Evolutionary conservation across 2,888 invertebrate species (phyloP).

Genomic region (Dryomyza anilis): DNA sequence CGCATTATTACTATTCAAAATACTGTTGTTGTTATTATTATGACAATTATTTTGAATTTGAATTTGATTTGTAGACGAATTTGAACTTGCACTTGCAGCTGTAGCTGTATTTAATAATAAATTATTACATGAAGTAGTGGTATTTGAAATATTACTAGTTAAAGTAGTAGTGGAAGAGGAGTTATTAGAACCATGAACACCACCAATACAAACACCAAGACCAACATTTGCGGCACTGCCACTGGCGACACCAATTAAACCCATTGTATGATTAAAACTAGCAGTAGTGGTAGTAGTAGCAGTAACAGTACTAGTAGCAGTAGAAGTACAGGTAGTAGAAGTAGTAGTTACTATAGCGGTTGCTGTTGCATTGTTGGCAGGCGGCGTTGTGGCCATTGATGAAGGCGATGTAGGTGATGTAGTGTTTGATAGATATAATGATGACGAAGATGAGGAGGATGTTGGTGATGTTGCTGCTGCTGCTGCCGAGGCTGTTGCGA

Average conservation of each 20-base stretch:
- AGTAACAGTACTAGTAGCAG: conserved; percentile 58
- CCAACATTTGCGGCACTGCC: conserved; percentile 27
- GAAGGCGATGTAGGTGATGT: conserved; percentile 37
- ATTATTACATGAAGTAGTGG: conserved; percentile 33
- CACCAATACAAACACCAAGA: conserved; percentile 32
- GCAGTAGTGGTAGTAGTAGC: conserved; percentile 41
- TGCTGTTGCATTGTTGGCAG: conserved; percentile 23
- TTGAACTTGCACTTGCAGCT: conserved; percentile 24
- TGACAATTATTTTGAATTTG: too few relatives aligned
- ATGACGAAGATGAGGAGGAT: conserved; percentile 37
- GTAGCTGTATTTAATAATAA: conserved; percentile 31
- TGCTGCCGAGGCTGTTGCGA: conserved; percentile 26
- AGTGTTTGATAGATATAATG: conserved; percentile 29
- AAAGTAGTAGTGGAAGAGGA: conserved; percentile 24
- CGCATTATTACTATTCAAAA: conserved; percentile 42
- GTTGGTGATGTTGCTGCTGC: conserved; percentile 22
- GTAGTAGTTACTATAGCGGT: conserved; percentile 28
- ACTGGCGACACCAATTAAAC: conserved; percentile 34
- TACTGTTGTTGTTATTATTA: too few relatives aligned
- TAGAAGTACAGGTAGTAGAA: conserved; percentile 49
- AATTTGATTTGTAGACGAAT: conserved; percentile 21
- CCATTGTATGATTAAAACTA: conserved; percentile 37
- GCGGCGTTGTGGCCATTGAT: conserved; percentile 33
- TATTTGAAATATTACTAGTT: conserved; percentile 19
- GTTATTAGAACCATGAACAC: conserved; percentile 39